Evolutionary conservation across 2,113 vertebrate genomes (phyloP).

Genomic region (Pomatorhinus ruficollis): DNA sequence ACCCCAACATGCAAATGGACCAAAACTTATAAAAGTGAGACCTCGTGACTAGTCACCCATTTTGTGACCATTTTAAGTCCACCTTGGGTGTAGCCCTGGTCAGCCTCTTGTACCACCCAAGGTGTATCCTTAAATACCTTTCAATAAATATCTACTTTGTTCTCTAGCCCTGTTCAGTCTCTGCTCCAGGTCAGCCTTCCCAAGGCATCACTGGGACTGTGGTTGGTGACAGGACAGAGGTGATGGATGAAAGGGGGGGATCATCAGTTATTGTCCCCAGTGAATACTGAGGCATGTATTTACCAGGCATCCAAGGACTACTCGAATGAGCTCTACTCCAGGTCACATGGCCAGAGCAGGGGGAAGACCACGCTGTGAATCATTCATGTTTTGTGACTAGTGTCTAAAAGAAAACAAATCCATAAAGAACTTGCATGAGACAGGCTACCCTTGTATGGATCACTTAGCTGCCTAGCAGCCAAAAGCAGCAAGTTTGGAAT

Average conservation of each 20-base stretch:
- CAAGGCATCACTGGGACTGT: not conserved
- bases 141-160: not conserved
- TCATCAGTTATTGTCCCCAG: not conserved
- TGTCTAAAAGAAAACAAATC: not conserved
- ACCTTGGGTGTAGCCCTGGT: not conserved
- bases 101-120: not conserved
- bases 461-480: not conserved
- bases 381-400: not conserved
- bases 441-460: not conserved
- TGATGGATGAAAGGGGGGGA: not conserved
- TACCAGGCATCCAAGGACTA: not conserved
- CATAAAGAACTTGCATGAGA: not conserved
- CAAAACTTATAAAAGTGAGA: not conserved
- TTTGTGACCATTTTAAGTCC: not conserved
- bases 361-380: not conserved
- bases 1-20: not conserved
- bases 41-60: accelerated
- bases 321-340: not conserved
- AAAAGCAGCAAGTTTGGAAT: not conserved
- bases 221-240: not conserved
- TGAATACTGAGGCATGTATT: not conserved
- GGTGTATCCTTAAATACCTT: not conserved
- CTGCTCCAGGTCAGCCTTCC: not conserved
- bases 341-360: not conserved
- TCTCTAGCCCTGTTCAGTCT: not conserved